Base-by-base conservation (phyloP, 2,113 vertebrate species). In the Corynorhinus townsendii region DNA sequence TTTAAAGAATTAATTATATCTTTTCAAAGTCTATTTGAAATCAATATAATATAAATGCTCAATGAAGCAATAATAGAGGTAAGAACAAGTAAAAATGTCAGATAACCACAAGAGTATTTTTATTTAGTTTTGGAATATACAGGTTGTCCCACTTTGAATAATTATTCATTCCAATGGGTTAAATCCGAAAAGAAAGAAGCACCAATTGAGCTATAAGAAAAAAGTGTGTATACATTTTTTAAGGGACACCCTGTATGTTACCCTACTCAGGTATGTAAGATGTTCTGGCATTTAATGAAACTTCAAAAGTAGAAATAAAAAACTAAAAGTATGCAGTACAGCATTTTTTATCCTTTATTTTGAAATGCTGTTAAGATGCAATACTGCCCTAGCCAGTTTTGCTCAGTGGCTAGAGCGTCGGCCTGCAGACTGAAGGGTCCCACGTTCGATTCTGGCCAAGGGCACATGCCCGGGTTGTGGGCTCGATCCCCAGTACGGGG, bases 41-140 rank as follows among this genome's bases (percentile, higher is more conserved):
- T 89, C 35, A 92, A 96, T n/a, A 95, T 59, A 92, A 75, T 76
- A 33, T 91, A 20, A 86, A 95, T 86, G 94, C 47, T 90, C 86
- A 91, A 83, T 82, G 35, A 82, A 93, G 33, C 19, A 95, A 56
- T 17, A 66, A 86, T 0, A 91, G 14, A 83, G 22, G 17, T 62
- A 87, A 45, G n/a, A 92, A 72, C 6, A 89, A 85, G 89, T 72
- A 68, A 83, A 93, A 96, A 88, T 40, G 56, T 80, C 22, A 95
- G 56, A 56, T 83, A 72, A 93, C 52, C 11, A 33, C 7, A 62
- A 4, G 91, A 71, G 16, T 26, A n/a, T 71, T 80, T 62, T 45
- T 80, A 59, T 56, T 92, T 81, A 71, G 47, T 30, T 69, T 80
- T 90, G 30, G 68, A 92, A 92, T 81, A 82, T 71, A 73, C n/a